These are phyloP conservation scores for Agelaius tricolor DNA, from an alignment of 2,113 vertebrate genomes.

Conservation along the genomic window DNA sequence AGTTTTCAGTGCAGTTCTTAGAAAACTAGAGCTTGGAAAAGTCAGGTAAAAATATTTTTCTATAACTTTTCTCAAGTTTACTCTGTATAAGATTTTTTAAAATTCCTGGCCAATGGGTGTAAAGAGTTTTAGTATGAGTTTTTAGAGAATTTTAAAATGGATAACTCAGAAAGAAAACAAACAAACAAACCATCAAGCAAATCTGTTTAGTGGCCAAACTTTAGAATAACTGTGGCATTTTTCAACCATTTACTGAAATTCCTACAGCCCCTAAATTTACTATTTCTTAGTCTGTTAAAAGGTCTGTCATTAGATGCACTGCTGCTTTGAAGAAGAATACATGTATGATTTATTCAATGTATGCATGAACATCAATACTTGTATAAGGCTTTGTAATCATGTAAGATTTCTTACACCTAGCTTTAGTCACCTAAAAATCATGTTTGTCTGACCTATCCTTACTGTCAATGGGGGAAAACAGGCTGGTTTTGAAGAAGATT, in stretches of 20 bases:
- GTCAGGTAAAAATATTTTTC: neutral
- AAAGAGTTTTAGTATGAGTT: neutral
- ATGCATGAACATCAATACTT: rapidly evolving
- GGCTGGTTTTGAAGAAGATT: neutral
- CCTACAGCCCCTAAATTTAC: neutral
- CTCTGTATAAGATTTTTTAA: neutral
- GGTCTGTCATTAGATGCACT: neutral
- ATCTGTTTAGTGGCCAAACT: neutral
- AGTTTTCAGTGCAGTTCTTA: neutral
- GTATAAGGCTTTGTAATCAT: neutral
- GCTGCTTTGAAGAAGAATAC: neutral
- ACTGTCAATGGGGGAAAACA: neutral
- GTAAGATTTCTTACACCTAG: neutral
- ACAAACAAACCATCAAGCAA: neutral
- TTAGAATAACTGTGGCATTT: neutral
- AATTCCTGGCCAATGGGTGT: neutral
- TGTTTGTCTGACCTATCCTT: neutral
- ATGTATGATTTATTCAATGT: neutral
- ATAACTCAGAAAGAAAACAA: neutral
- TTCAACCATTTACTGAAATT: neutral
- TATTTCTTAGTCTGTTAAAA: neutral
- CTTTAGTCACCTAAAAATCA: neutral
- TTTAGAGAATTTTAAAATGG: neutral
- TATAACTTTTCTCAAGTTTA: neutral
- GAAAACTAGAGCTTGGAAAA: neutral